A percentile compares a stretch with the other conserved stretches of the same genome.
Conservation (phyloP, 2,888 invertebrate genomes). For the Melanotus villosus region DNA sequence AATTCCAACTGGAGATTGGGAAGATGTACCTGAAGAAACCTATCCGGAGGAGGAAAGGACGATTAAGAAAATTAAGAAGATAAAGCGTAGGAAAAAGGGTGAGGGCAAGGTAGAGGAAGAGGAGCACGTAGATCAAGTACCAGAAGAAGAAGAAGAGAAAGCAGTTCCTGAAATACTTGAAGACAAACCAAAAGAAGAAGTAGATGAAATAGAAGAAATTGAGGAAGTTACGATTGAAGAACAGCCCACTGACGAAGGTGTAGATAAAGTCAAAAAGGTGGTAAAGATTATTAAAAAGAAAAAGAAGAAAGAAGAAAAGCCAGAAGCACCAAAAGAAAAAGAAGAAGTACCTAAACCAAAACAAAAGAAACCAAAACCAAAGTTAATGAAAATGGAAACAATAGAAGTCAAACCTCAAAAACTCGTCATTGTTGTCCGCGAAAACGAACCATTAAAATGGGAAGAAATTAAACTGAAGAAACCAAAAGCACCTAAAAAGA, state of each 20-base stretch:
- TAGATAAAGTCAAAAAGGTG: slow-evolving; percentile 36
- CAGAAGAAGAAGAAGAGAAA: slow-evolving; percentile 51
- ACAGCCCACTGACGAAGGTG: slow-evolving; percentile 38
- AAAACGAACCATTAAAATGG: slow-evolving; percentile 72
- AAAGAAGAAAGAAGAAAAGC: slow-evolving; percentile 41
- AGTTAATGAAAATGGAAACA: slow-evolving; percentile 55
- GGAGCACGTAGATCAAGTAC: slow-evolving; percentile 31
- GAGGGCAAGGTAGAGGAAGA: slow-evolving; percentile 40
- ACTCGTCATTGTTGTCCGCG: slow-evolving; percentile 73
- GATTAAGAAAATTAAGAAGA: slow-evolving; percentile 44
- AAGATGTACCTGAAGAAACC: slow-evolving; percentile 52
- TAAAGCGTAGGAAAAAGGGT: slow-evolving; percentile 43
- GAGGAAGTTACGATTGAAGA: slow-evolving; percentile 46
- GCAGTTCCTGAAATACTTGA: slow-evolving; percentile 56
- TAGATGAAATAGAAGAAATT: slow-evolving; percentile 50
- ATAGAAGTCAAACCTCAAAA: slow-evolving; percentile 68
- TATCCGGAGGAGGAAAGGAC: not conserved
- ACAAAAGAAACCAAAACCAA: slow-evolving; percentile 58
- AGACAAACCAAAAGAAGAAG: slow-evolving; percentile 53
- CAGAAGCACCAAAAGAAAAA: slow-evolving; percentile 41
- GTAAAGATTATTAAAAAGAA: slow-evolving; percentile 13
- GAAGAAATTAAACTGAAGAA: slow-evolving; percentile 76
- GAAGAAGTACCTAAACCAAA: slow-evolving; percentile 52
- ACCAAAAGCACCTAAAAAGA: slow-evolving; percentile 57
- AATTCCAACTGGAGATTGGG: slow-evolving; percentile 45